Conservation (phyloP, 2,113 vertebrate genomes). For the Nematolebias whitei region DNA sequence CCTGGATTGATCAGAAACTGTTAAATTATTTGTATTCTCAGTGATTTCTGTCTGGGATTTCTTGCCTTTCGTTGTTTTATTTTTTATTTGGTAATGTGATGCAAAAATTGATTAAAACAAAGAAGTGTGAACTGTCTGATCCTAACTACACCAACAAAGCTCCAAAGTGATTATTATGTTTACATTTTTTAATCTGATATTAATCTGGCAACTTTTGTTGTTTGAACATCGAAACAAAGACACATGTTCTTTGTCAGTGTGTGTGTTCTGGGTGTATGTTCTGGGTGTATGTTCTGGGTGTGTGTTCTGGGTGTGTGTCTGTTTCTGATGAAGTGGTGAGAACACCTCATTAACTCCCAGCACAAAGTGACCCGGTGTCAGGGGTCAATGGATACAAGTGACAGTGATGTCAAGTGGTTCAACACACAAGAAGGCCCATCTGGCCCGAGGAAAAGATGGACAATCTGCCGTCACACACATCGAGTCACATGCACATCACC, state of each 20-base stretch:
- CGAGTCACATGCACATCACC: constrained; percentile 26
- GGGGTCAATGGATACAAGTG: constrained; percentile 79
- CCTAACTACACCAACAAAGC: too few species aligned
- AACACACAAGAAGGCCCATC: constrained; percentile 73
- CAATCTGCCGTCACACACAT: constrained; percentile 61
- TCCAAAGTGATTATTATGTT: background rate
- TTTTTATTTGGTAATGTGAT: too few species aligned
- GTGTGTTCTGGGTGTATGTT: background rate
- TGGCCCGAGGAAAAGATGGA: constrained; percentile 58
- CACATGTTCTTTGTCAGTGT: background rate
- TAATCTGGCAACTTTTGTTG: too few species aligned
- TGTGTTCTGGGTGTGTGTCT: constrained; percentile 18
- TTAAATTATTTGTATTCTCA: too few species aligned
- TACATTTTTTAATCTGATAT: background rate
- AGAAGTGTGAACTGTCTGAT: too few species aligned
- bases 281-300: background rate
- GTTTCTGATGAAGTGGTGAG: constrained; percentile 65
- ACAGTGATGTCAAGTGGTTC: constrained; percentile 78
- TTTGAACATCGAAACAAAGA: background rate
- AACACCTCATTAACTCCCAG: constrained; percentile 79
- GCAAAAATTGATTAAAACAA: too few species aligned
- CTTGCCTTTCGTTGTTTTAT: too few species aligned
- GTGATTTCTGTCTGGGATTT: too few species aligned
- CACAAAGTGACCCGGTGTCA: constrained; percentile 70
- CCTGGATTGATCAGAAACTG: too few species aligned